Base-by-base conservation (phyloP, 1,140 invertebrate species). In the Calosoma granatense region DNA sequence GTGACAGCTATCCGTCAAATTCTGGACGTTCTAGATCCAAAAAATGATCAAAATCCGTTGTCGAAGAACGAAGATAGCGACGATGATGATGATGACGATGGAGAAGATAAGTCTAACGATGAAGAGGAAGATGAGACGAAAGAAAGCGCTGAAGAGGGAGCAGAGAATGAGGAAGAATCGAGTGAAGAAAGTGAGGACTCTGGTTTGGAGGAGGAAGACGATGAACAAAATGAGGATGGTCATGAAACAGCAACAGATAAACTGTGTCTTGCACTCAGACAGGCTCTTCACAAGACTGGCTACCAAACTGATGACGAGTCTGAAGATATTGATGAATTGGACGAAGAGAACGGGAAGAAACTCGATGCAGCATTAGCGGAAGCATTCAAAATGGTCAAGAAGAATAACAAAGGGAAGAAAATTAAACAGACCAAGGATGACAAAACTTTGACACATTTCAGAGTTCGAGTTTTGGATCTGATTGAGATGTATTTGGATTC, bases 311-410 rank as follows among this genome's bases (percentile, higher is more conserved):
- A 86, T 53, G 74, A 79, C 20, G 85, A 86, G 67, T 86, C 85
- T 58, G 73, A 89, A 6, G 85, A 90, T 61, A 77, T 88, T 15
- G 86, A 90, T 65, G 77, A 88, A 60, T 82, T 91, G 41, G 77
- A 77, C 57, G 87, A 90, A 63, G 83, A 81, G 60, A 84, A 89
- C 68, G 87, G 87, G 2, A 80, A 82, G 60, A 80, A 80, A 59
- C 70, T 90, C 2, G 81, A 90, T 64, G 72, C 79, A 62, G 83
- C 83, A 1, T 67, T 90, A 20, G 82, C 82, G 1, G 78, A 80
- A 41, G 85, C 84, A 1, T 90, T 90, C 64, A 82, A 77, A 64
- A 75, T 81, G 55, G 77, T 83, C 55, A 79, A 78, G 59, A 76
- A 83, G 58, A 80, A 78, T 59, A 68, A 70, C 3, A 78, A 78